phyloP scores from a whole-genome alignment of 2,797 vertebrate genomes.

The Oreochromis mossambicus region DNA sequence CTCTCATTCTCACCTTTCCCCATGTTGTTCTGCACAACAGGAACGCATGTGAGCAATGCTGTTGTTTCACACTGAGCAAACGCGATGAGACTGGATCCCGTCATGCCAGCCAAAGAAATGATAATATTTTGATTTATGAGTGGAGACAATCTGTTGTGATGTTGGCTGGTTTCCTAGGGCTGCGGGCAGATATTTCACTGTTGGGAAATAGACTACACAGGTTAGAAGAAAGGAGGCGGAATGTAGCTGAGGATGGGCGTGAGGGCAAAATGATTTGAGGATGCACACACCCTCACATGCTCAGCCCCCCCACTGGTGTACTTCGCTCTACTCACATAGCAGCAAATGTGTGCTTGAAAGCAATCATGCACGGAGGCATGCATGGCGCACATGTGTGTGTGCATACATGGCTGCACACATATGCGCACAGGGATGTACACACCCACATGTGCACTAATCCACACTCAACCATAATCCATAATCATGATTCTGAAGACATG shows the following conservation, averaged over 20 bases:
- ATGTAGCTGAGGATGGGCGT: constrained; percentile 62
- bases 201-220: constrained; percentile 44
- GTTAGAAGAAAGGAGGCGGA: constrained; percentile 31
- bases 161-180: constrained; percentile 50
- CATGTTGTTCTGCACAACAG: constrained; percentile 37
- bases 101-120: constrained; percentile 32
- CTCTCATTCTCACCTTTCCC: constrained; percentile 30
- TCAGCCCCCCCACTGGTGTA: constrained; percentile 36
- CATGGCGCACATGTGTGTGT: constrained; percentile 46
- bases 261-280: constrained; percentile 65
- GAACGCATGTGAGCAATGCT: constrained; percentile 57
- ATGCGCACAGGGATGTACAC: constrained; percentile 14
- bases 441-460: constrained; percentile 47
- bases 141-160: constrained; percentile 58
- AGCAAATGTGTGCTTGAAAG: constrained; percentile 55
- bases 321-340: constrained; percentile 20
- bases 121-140: constrained; percentile 59
- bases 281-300: constrained; percentile 57
- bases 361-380: constrained; percentile 51
- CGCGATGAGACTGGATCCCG: constrained; percentile 10
- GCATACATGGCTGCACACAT: constrained; percentile 40
- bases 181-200: constrained; percentile 54
- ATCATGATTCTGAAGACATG: constrained; percentile 68
- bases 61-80: constrained; percentile 54
- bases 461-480: constrained; percentile 52